Base-by-base conservation (phyloP, 2,888 invertebrate species). In the Diogma glabrata region DNA sequence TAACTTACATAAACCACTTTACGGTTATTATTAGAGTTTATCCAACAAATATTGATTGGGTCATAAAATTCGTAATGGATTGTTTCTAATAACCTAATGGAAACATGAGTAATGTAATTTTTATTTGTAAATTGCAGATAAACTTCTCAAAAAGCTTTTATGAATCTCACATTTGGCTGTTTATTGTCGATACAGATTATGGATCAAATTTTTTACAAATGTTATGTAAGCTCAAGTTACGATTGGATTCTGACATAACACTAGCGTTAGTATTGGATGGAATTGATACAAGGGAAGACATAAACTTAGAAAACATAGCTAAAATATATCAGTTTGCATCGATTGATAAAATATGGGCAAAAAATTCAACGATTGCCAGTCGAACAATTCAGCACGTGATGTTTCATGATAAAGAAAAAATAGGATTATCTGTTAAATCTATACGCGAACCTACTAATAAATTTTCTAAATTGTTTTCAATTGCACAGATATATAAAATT, bases 41-140 rank as follows among this genome's bases (percentile, higher is more conserved):
- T 22, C 22, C 22, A 14, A 43, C 43, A 14, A 43, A 43, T 6
- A 43, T 43, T 43, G 43, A 43, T 5, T 43, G 43, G 43, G 22
- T 43, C 6, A 43, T 43, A 4, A 43, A 12, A 12, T 22, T 8
- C 3, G 43, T n/a, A n/a, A n/a, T n/a, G n/a, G n/a, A n/a, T n/a
- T n/a, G n/a, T n/a, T n/a, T n/a, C n/a, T n/a, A n/a, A n/a, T n/a
- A n/a, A n/a, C n/a, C n/a, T n/a, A n/a, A n/a, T n/a, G n/a, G n/a
- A n/a, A n/a, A n/a, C n/a, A n/a, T n/a, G n/a, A n/a, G n/a, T n/a
- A n/a, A n/a, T n/a, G n/a, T n/a, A n/a, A n/a, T n/a, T n/a, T n/a
- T n/a, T n/a, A n/a, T n/a, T n/a, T n/a, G n/a, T n/a, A 12, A 22
- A 22, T 43, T n/a, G 28, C 14, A 43, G 43, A n/a, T 43, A 8